These are phyloP conservation scores for Lucilia cuprina DNA, from an alignment of 1,140 invertebrate species.

Conservation along the genomic window DNA sequence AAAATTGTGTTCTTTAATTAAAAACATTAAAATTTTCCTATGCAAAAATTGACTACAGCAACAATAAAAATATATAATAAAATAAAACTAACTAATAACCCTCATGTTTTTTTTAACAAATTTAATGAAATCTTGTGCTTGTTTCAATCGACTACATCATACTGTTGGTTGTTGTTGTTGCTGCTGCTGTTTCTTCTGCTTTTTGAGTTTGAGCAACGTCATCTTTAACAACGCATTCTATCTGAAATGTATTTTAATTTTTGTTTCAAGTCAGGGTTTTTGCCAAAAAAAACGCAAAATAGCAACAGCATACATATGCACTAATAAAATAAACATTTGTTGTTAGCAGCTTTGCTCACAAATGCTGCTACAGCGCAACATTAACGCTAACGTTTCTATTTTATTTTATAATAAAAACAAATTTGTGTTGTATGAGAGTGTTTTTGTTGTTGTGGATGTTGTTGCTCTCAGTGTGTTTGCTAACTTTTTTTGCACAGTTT, in stretches of 20 bases:
- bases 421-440: neutral
- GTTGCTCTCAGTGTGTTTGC: neutral
- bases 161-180: neutral
- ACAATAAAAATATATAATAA: too few species aligned
- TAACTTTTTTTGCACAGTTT: too few species aligned
- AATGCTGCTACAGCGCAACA: neutral
- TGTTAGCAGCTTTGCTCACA: neutral
- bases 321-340: neutral
- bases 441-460: neutral
- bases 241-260: neutral
- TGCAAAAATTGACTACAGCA: too few species aligned
- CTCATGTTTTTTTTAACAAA: too few species aligned
- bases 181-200: neutral
- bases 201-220: neutral
- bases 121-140: too few species aligned
- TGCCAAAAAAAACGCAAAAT: neutral
- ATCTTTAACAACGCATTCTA: neutral
- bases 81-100: too few species aligned
- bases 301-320: too few species aligned
- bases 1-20: too few species aligned
- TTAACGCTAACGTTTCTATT: neutral
- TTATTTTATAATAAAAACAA: neutral
- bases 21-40: too few species aligned
- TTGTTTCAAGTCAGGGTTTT: conserved; percentile 5
- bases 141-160: too few species aligned